These are phyloP conservation scores for Orthonyx spaldingii DNA, from an alignment of 2,113 vertebrate species.

Conservation along the genomic window DNA sequence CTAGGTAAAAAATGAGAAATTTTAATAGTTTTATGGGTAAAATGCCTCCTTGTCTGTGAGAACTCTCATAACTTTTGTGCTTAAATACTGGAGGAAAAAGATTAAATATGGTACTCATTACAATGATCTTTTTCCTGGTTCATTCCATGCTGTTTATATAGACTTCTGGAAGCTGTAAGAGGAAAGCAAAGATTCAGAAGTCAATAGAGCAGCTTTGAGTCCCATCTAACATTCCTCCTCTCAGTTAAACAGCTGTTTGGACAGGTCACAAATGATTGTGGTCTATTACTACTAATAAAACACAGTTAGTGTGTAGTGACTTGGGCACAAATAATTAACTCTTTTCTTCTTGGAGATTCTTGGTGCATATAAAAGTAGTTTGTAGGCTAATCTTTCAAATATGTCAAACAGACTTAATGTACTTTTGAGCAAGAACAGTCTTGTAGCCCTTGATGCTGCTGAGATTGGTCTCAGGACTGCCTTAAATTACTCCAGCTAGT, in stretches of 20 bases:
- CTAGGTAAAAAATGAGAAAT: neutral
- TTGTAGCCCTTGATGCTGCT: neutral
- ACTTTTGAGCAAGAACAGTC: neutral
- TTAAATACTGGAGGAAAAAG: neutral
- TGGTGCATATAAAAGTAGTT: neutral
- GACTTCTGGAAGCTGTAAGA: neutral
- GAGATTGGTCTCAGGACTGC: neutral
- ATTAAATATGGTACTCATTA: neutral
- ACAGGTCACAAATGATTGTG: neutral
- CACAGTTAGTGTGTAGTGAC: neutral
- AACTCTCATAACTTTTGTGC: neutral
- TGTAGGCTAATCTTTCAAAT: neutral
- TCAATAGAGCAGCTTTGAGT: neutral
- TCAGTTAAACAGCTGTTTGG: neutral
- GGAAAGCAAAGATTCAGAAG: neutral
- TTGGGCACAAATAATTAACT: neutral
- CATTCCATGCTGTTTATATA: neutral
- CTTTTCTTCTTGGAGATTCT: neutral
- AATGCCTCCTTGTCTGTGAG: neutral
- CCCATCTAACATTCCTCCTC: neutral
- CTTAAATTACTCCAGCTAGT: slow-evolving; percentile 24
- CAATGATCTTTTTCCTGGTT: neutral
- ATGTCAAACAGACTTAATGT: neutral
- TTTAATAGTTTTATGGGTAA: neutral
- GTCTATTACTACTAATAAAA: neutral